phyloP scores from a whole-genome alignment of 2,888 invertebrate species.

The Metellina segmentata region DNA sequence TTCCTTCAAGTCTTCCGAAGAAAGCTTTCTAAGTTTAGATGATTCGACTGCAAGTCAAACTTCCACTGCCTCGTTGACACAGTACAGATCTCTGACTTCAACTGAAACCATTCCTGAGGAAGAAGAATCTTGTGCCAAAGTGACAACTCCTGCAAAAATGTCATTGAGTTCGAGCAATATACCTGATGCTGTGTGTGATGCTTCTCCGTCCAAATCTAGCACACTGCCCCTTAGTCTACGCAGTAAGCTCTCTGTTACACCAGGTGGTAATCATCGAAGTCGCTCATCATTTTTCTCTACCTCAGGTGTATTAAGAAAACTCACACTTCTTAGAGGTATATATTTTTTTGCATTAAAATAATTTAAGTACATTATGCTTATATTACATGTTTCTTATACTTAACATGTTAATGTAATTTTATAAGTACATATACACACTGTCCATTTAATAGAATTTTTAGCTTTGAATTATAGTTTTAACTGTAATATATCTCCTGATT shows the following conservation, averaged over 20 bases:
- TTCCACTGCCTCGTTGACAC: conserved; percentile 74
- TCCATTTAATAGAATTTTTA: no score
- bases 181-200: conserved; percentile 71
- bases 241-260: conserved; percentile 59
- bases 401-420: neutral
- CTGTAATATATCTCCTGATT: no score
- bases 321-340: conserved; percentile 77
- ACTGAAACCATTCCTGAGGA: conserved; percentile 77
- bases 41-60: conserved; percentile 74
- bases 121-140: conserved; percentile 73
- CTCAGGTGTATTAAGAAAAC: conserved; percentile 77
- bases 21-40: conserved; percentile 77
- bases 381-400: neutral
- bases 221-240: conserved; percentile 73
- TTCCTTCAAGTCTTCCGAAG: conserved; percentile 78
- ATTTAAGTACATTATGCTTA: conserved; percentile 4
- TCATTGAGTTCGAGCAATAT: conserved; percentile 77
- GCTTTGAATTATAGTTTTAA: no score
- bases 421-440: neutral
- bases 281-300: conserved; percentile 78
- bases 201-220: conserved; percentile 73
- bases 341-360: conserved; percentile 13
- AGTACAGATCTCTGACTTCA: conserved; percentile 74
- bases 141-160: conserved; percentile 56
- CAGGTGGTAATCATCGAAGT: conserved; percentile 70